A percentile compares a stretch with the other conserved stretches of the same genome.
Evolutionary conservation across 92 coral and sea anemone species (phyloP).

Genomic region (Porites evermanni): DNA sequence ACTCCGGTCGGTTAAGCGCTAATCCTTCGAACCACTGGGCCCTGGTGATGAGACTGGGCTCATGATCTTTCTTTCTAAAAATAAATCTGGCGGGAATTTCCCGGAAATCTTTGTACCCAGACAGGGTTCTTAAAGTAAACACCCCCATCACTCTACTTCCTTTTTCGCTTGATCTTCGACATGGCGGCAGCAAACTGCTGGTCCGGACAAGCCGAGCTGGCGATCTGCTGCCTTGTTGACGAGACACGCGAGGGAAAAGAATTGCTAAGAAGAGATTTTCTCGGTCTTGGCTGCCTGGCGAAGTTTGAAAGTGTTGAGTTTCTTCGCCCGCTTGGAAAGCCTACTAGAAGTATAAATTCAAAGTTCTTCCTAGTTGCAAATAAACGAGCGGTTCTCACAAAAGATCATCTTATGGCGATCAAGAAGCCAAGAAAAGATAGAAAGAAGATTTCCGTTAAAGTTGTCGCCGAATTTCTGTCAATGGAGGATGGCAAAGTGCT

Average conservation of each 20-base stretch:
- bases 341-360: background rate
- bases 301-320: constrained; percentile 3
- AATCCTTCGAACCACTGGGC: too few species aligned
- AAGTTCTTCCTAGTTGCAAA: constrained; percentile 14
- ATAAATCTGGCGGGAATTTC: constrained; percentile 21
- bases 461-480: constrained; percentile 20
- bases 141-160: background rate
- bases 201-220: background rate
- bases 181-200: background rate
- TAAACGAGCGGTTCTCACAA: constrained; percentile 6
- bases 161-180: background rate
- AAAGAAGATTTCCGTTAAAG: background rate
- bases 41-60: too few species aligned
- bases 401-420: background rate
- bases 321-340: constrained; percentile 10
- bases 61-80: too few species aligned
- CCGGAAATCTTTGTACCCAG: constrained; percentile 37
- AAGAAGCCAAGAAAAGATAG: background rate
- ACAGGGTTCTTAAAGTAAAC: background rate
- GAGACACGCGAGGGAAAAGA: constrained; percentile 21
- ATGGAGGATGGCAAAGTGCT: background rate
- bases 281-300: constrained; percentile 25
- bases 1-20: too few species aligned
- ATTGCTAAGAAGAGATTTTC: background rate
- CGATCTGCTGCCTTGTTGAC: constrained; percentile 32